These are phyloP conservation scores for Aythya baeri DNA, from an alignment of 2,113 vertebrate genomes.

Conservation along the genomic window DNA sequence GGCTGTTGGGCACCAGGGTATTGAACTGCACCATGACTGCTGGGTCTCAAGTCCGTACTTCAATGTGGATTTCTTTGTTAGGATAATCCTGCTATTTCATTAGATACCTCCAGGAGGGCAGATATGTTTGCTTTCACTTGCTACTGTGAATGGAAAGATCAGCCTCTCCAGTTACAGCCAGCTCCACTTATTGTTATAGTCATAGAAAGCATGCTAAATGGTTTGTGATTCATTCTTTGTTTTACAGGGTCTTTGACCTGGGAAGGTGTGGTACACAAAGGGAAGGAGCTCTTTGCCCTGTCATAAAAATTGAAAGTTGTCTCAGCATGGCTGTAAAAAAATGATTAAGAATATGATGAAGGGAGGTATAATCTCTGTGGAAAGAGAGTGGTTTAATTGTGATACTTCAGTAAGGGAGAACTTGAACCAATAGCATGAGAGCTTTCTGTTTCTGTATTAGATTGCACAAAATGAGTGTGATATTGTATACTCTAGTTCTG, in stretches of 20 bases:
- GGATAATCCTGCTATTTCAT: neutral
- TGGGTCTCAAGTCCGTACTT: neutral
- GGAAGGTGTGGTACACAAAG: neutral
- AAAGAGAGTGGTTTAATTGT: neutral
- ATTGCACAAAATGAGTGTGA: neutral
- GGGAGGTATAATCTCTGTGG: neutral
- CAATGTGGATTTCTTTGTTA: neutral
- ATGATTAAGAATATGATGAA: neutral
- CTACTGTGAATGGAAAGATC: neutral
- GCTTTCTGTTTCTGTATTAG: neutral
- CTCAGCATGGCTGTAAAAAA: neutral
- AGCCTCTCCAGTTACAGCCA: neutral
- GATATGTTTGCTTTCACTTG: neutral
- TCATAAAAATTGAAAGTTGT: neutral
- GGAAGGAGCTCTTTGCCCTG: neutral
- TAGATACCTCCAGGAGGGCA: neutral
- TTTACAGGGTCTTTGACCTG: neutral
- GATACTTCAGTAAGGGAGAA: neutral
- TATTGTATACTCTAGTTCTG: neutral
- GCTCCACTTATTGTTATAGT: neutral
- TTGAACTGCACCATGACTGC: neutral
- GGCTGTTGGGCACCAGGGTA: neutral
- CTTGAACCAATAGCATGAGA: neutral
- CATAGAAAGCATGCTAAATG: neutral
- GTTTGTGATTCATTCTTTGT: neutral